Evolutionary conservation across 2,888 invertebrate genomes (phyloP).

Genomic region (Ophion ventricosus): DNA sequence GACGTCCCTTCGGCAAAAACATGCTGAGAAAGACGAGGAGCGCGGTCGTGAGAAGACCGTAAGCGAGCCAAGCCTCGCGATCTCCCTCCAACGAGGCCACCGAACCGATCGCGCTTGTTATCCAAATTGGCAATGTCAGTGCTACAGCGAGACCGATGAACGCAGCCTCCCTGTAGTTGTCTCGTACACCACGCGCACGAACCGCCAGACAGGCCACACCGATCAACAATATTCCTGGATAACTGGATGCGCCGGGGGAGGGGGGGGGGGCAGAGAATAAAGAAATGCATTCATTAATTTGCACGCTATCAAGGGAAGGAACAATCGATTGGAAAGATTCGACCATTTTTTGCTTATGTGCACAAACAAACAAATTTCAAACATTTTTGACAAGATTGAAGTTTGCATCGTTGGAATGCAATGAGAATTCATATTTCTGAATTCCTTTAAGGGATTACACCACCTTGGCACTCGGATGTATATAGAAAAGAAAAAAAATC

Average conservation of each 20-base stretch:
- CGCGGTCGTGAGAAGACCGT: slow-evolving; percentile 93
- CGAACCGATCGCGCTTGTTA: slow-evolving; percentile 89
- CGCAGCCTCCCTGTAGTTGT: slow-evolving; percentile 96
- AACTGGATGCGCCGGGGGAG: slow-evolving; percentile 68
- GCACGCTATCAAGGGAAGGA: no score
- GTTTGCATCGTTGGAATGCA: no score
- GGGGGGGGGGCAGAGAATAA: background rate
- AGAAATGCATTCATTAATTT: no score
- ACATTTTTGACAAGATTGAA: no score
- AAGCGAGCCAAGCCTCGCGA: slow-evolving; percentile 94
- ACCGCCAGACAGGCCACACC: slow-evolving; percentile 94
- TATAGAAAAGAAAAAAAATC: no score
- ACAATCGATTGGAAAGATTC: no score
- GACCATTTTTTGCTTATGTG: no score
- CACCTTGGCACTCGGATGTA: no score
- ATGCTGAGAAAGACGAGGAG: slow-evolving; percentile 94
- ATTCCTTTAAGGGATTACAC: no score
- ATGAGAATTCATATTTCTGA: no score
- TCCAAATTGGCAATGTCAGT: slow-evolving; percentile 94
- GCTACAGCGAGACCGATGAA: slow-evolving; percentile 96
- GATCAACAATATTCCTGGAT: slow-evolving; percentile 93
- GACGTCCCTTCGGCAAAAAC: slow-evolving; percentile 97
- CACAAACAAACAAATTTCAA: no score
- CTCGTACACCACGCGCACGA: slow-evolving; percentile 93
- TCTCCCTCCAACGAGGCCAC: slow-evolving; percentile 86